Base-by-base conservation (phyloP, 2,797 vertebrate genomes). In the Sardinella longiceps region DNA sequence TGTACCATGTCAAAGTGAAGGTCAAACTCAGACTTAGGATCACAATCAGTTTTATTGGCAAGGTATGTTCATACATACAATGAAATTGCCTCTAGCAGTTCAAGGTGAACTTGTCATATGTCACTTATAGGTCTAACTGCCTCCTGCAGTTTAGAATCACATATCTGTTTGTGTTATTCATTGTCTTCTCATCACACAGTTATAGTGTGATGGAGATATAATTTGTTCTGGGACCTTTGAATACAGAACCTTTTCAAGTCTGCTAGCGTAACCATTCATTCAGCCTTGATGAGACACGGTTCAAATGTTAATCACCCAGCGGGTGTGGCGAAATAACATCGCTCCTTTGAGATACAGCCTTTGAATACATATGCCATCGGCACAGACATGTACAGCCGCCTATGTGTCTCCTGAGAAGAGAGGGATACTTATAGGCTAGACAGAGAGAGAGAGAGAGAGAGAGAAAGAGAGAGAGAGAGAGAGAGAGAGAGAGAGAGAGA, bases 301-400 rank as follows among this genome's bases (percentile, higher is more conserved):
- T 95, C 94, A 95, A 94, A 95, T 95, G 95, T 94, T 95, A 94
- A 95, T 95, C 92, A 91, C 92, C 91, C 10, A 91, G 92, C 91
- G 92, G 92, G 92, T 93, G 93, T 94, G 94, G 93, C 93, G 93
- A 93, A 93, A 93, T 94, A 93, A 93, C 92, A 94, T 91, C 90
- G 92, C 91, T 88, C 88, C 88, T 92, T 92, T 93, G 91, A 94
- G 89, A 85, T 86, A 90, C 84, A 45, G 90, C 90, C 89, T 89
- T 87, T 92, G 89, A 90, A 87, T 88, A 90, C 85, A 87, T 85
- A 83, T 46, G 28, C 70, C 84, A 89, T 82, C 85, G 88, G 86
- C 91, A 89, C 91, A 93, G 91, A 91, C 88, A 85, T 80, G 87
- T 85, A 87, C 89, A 93, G 90, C 94, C 86, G 89, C 90, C 92